These are phyloP conservation scores for Metaphire vulgaris DNA, from an alignment of 1,140 invertebrate species.

Conservation along the genomic window DNA sequence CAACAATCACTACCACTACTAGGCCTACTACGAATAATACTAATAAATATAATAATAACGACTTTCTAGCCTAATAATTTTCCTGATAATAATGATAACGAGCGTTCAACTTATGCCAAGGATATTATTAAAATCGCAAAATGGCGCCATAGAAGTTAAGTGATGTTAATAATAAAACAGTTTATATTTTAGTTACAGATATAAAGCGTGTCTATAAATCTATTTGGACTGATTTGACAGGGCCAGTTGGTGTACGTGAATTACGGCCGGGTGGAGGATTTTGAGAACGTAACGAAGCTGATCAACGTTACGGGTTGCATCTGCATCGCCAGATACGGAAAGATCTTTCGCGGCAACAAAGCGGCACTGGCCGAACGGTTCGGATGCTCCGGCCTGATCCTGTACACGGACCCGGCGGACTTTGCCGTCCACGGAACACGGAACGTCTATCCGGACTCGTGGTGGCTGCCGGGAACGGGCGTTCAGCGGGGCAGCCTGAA, in stretches of 20 bases:
- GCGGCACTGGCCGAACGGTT: constrained; percentile 44
- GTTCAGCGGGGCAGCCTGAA: constrained; percentile 49
- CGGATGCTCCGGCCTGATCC: constrained; percentile 49
- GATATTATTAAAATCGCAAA: too few relatives aligned
- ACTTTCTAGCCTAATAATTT: too few relatives aligned
- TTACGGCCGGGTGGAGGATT: constrained; percentile 56
- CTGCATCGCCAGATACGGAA: constrained; percentile 54
- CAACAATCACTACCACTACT: too few relatives aligned
- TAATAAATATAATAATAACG: too few relatives aligned
- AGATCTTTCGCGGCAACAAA: constrained; percentile 55
- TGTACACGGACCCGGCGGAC: constrained; percentile 56
- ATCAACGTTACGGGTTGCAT: constrained; percentile 49
- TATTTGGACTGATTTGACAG: too few relatives aligned
- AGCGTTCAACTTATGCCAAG: too few relatives aligned
- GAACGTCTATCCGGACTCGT: constrained; percentile 53
- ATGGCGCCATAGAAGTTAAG: too few relatives aligned
- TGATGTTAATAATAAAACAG: too few relatives aligned
- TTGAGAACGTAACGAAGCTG: constrained; percentile 41
- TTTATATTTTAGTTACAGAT: too few relatives aligned
- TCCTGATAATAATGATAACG: too few relatives aligned
- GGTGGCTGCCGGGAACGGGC: constrained; percentile 54
- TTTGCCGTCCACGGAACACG: constrained; percentile 41
- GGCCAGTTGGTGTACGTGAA: constrained; percentile 55
- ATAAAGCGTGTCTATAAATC: too few relatives aligned
- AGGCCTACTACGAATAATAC: too few relatives aligned